Percentiles rank a stretch among this genome's conserved stretches.
phyloP scores from a whole-genome alignment of 2,113 vertebrate genomes.

The Pangasianodon hypophthalmus region DNA sequence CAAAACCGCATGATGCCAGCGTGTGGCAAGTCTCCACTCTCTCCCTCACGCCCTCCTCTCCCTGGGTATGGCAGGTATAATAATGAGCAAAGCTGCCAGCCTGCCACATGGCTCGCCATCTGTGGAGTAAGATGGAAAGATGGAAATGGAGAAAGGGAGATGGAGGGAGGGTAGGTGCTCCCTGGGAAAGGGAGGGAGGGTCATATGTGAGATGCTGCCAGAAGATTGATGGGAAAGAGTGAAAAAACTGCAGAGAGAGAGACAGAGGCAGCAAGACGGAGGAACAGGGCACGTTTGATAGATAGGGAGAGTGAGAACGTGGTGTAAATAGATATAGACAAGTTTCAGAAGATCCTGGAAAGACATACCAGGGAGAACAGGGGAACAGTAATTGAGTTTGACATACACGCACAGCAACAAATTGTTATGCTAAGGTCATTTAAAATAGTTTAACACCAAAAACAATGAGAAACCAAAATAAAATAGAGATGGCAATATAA shows the following conservation, averaged over 20 bases:
- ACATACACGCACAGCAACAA: too few species aligned
- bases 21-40: conserved; percentile 30
- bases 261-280: conserved; percentile 41
- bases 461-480: background rate
- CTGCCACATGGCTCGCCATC: conserved; percentile 62
- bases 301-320: background rate
- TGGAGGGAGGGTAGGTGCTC: conserved; percentile 53
- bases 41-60: conserved; percentile 57
- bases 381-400: background rate
- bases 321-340: background rate
- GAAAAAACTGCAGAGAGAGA: conserved; percentile 39
- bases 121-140: conserved; percentile 45
- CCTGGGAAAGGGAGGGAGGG: conserved; percentile 49
- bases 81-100: conserved; percentile 68
- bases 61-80: conserved; percentile 61
- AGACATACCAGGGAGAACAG: background rate
- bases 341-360: background rate
- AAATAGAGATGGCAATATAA: background rate
- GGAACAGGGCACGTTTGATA: conserved; percentile 7
- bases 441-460: background rate
- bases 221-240: conserved; percentile 26
- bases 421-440: background rate
- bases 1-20: conserved; percentile 10
- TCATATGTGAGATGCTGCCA: conserved; percentile 18
- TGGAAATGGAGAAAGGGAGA: conserved; percentile 12